Conservation (phyloP, 2,113 vertebrate species). For the Colaptes auratus region DNA sequence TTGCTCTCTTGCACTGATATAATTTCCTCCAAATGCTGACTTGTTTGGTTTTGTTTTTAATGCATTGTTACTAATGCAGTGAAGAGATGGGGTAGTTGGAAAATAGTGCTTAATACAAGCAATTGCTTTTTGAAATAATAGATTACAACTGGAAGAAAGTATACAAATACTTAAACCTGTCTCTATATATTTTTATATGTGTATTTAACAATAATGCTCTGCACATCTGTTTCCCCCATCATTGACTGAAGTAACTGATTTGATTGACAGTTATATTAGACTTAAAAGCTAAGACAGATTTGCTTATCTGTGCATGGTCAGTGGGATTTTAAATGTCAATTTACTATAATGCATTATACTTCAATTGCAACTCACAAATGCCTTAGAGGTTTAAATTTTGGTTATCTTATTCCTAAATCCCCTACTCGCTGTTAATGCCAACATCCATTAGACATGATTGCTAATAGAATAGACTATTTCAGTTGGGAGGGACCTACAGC, state of each 20-base stretch:
- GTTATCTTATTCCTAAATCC: background rate
- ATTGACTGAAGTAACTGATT: background rate
- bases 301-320: constrained; percentile 33
- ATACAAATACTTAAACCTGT: background rate
- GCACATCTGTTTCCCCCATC: background rate
- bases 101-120: background rate
- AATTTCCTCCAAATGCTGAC: background rate
- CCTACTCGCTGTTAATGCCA: background rate
- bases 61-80: background rate
- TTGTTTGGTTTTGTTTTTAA: background rate
- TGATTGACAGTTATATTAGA: constrained; percentile 29
- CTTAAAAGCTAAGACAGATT: constrained; percentile 15
- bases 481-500: background rate
- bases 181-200: background rate
- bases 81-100: background rate
- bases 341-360: constrained; percentile 58
- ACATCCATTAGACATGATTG: background rate
- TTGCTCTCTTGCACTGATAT: background rate
- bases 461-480: too few relatives aligned
- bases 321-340: constrained; percentile 59
- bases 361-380: constrained; percentile 73
- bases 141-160: background rate
- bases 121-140: background rate
- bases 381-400: constrained; percentile 58
- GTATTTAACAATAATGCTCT: background rate